A percentile compares a stretch with the other conserved stretches of the same genome.
phyloP scores from a whole-genome alignment of 2,113 vertebrate species.

The Caranx ignobilis region DNA sequence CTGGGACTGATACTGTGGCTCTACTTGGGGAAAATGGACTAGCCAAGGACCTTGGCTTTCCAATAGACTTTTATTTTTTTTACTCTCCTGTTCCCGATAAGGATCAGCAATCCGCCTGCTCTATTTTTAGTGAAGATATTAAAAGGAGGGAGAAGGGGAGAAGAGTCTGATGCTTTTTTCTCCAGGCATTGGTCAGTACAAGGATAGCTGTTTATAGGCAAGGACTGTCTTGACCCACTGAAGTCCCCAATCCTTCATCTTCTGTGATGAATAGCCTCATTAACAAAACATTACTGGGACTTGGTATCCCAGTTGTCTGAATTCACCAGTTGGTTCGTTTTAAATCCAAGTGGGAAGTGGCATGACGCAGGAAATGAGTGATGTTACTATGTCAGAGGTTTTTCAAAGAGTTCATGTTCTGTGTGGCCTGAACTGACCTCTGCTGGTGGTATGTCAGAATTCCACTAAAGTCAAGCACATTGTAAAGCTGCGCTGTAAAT shows the following conservation, averaged over 20 bases:
- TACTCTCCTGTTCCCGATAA: constrained; percentile 59
- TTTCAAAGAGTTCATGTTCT: background rate
- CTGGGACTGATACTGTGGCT: constrained; percentile 20
- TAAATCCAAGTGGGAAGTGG: constrained; percentile 36
- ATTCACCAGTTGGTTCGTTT: constrained; percentile 30
- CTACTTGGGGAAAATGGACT: constrained; percentile 29
- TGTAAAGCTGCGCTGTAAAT: background rate
- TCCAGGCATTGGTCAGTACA: constrained; percentile 28
- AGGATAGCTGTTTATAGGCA: constrained; percentile 41
- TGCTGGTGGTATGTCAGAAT: background rate
- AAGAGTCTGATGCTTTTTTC: constrained; percentile 29
- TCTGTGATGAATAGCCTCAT: constrained; percentile 64
- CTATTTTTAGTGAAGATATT: constrained; percentile 71
- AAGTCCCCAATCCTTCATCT: constrained; percentile 22
- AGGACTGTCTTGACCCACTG: constrained; percentile 22
- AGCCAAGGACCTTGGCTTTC: constrained; percentile 48
- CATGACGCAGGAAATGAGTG: constrained; percentile 19
- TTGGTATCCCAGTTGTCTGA: constrained; percentile 9
- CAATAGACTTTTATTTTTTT: constrained; percentile 23
- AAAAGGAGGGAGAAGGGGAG: constrained; percentile 15
- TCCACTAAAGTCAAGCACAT: background rate
- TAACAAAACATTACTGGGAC: constrained; percentile 50
- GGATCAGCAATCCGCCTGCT: constrained; percentile 71
- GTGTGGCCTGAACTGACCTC: constrained; percentile 6
- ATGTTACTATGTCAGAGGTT: background rate